phyloP scores from a whole-genome alignment of 2,888 invertebrate species.

The Gortyna flavago region DNA sequence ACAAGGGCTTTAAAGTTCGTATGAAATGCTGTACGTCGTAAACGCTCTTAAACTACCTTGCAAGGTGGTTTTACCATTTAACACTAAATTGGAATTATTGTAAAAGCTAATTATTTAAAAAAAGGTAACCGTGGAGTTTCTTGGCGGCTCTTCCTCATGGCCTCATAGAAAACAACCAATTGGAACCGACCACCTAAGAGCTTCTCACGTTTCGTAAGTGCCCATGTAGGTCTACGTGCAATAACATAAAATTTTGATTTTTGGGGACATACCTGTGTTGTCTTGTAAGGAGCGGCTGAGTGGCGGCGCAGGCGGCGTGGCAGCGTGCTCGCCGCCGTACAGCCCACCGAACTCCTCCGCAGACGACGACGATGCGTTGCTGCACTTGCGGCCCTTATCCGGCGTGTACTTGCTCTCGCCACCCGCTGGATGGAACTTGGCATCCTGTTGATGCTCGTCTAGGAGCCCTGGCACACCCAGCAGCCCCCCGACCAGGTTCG shows the following conservation, averaged over 20 bases:
- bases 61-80: background rate
- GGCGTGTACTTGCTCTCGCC: conserved; percentile 90
- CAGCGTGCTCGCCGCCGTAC: conserved; percentile 93
- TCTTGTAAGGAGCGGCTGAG: conserved; percentile 90
- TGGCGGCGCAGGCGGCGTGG: conserved; percentile 91
- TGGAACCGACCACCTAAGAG: background rate
- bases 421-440: conserved; percentile 89
- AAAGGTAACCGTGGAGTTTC: background rate
- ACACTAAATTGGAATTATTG: background rate
- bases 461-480: conserved; percentile 94
- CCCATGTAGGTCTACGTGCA: background rate
- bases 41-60: too few relatives aligned
- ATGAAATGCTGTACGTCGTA: too few relatives aligned
- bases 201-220: background rate
- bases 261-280: conserved; percentile 88
- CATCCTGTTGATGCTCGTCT: conserved; percentile 93
- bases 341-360: conserved; percentile 97
- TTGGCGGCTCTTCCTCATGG: background rate
- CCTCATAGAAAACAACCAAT: background rate
- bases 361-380: conserved; percentile 93
- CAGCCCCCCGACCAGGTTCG: conserved; percentile 94
- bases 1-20: too few relatives aligned
- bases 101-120: too few relatives aligned
- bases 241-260: background rate
- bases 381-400: conserved; percentile 92